A percentile compares a stretch with the other conserved stretches of the same genome.
Evolutionary conservation across 64 coral and sea anemone genomes (phyloP).

Genomic region (Orbicella faveolata): DNA sequence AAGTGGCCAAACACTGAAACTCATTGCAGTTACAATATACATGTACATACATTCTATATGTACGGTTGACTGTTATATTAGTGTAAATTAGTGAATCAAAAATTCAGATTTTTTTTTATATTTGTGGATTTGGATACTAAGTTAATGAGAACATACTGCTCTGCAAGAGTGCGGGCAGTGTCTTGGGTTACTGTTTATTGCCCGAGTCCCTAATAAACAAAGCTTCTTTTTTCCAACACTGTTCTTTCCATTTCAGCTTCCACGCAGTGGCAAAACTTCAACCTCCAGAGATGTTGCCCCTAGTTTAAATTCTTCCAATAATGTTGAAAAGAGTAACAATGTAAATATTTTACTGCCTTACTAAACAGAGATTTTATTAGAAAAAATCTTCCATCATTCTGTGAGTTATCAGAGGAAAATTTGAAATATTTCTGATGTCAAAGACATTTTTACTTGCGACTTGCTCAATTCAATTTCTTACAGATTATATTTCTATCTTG

Average conservation of each 20-base stretch:
- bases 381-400: background rate
- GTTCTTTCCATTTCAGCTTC: constrained; percentile 55
- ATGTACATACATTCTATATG: too few relatives aligned
- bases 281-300: constrained; percentile 71
- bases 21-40: too few relatives aligned
- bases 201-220: background rate
- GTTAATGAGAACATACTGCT: too few relatives aligned
- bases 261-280: constrained; percentile 64
- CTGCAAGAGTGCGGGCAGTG: too few relatives aligned
- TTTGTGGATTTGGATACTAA: too few relatives aligned
- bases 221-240: background rate
- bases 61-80: too few relatives aligned
- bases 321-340: background rate
- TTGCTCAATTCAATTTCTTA: background rate
- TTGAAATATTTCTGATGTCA: background rate
- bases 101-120: too few relatives aligned
- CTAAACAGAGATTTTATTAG: background rate
- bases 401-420: background rate
- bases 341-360: constrained; percentile 35
- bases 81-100: too few relatives aligned
- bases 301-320: constrained; percentile 53
- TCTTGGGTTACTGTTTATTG: too few relatives aligned
- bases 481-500: background rate
- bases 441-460: background rate
- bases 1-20: too few relatives aligned